phyloP scores from a whole-genome alignment of 2,797 vertebrate species.

The Hozukius guyotensis region DNA sequence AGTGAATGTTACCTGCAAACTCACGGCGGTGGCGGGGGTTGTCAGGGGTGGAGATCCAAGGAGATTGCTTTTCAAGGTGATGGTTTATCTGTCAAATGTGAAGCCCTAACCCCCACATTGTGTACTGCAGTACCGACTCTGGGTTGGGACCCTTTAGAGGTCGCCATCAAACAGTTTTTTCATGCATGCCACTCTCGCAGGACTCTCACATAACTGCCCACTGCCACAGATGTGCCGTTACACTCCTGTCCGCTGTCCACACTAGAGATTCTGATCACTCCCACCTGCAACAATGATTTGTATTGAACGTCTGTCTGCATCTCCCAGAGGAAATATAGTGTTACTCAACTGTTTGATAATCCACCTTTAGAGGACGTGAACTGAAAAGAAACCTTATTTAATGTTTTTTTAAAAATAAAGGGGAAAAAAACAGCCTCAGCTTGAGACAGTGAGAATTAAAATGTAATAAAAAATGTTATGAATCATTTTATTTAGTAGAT shows the following conservation, averaged over 20 bases:
- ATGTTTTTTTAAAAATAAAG: not conserved
- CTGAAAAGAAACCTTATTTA: not conserved
- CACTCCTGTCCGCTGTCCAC: not conserved
- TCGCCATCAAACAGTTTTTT: conserved; percentile 33
- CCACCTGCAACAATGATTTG: conserved; percentile 6
- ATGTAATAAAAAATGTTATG: not conserved
- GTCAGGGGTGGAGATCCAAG: conserved; percentile 37
- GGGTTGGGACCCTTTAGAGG: conserved; percentile 10
- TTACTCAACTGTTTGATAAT: conserved; percentile 15
- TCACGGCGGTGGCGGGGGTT: conserved; percentile 33
- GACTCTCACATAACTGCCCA: conserved; percentile 16
- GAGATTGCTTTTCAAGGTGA: conserved; percentile 70
- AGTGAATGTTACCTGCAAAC: conserved; percentile 67
- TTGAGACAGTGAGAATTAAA: not conserved
- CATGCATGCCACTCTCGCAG: not conserved
- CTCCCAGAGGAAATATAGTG: not conserved
- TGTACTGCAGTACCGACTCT: not conserved
- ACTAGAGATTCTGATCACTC: conserved; percentile 17
- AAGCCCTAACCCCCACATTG: conserved; percentile 22
- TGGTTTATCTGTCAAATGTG: conserved; percentile 43
- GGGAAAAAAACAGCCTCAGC: too few species aligned
- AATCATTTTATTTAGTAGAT: not conserved
- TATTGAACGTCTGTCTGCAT: conserved; percentile 14
- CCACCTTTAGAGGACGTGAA: not conserved
- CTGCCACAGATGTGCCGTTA: conserved; percentile 29